Evolutionary conservation across 2,797 vertebrate genomes (phyloP), one percentile per base, ranked within the genome.

Genomic region (Scyliorhinus canicula): DNA sequence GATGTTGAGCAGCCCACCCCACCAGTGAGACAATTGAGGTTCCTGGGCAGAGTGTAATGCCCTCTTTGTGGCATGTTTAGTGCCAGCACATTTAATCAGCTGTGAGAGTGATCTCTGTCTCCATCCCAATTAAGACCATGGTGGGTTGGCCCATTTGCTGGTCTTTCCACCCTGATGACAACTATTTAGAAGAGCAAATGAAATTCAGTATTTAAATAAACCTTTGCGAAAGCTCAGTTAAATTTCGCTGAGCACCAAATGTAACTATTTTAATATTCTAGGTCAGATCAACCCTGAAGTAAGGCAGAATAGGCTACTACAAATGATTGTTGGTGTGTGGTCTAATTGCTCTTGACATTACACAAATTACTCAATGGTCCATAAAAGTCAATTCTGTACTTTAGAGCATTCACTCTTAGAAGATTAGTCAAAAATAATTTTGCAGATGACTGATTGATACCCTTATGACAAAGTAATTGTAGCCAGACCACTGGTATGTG

Each of bases 331-430:
- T 93, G 60, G 90, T 93, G 90, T 93, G 90, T 93, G 90, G 90
- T 93, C 90, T 93, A 67, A 93, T 93, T 65, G 40, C 24, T 65
- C n/a, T 65, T 93, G 60, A 47, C 90, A 93, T 93, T 63, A 93
- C 63, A 67, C 52, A 67, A 93, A 93, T 93, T 65, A 47, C 63
- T 93, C 90, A 67, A 93, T 93, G 90, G 19, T 93, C 90, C 63
- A 67, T 67, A 65, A 93, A 93, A 93, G 35, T 60, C 57, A 57
- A 63, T 90, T 90, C 55, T 40, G 86, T 67, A 24, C 63, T 47
- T 67, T 93, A 93, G 60, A 67, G 60, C 63, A 14, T 67, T 93
- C 63, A 93, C 12, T 65, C 90, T 26, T 16, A 44, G 40, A 47
- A 65, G 90, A 63, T 93, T 26, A 44, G 90, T 93, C 60, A 93